These are phyloP conservation scores for Chlamydotis undulata DNA, from an alignment of 2,113 vertebrate species.

Conservation along the genomic window DNA sequence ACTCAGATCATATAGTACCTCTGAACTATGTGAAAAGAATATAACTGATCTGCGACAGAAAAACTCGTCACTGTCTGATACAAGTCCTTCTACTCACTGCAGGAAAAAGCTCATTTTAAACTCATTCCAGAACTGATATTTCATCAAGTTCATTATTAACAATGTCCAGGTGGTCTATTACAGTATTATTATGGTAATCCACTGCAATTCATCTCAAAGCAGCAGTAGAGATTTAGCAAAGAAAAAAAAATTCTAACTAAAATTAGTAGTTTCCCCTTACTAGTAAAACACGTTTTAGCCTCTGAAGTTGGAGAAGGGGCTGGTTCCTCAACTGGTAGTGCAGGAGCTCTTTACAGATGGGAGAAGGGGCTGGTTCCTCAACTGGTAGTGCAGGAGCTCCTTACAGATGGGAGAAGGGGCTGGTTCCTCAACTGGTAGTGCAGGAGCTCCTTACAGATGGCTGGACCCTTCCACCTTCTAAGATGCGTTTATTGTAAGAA, in stretches of 20 bases:
- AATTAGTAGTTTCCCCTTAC: not conserved
- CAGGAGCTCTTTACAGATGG: not conserved
- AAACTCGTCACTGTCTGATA: not conserved
- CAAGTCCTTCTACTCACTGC: not conserved
- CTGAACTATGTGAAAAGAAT: not conserved
- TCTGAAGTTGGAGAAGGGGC: not conserved
- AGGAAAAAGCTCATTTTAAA: not conserved
- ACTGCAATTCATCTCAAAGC: not conserved
- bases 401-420: not conserved
- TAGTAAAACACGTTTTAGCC: not conserved
- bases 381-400: not conserved
- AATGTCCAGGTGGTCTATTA: not conserved
- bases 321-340: rapidly evolving
- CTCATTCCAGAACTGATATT: not conserved
- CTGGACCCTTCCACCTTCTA: not conserved
- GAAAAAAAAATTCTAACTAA: not conserved
- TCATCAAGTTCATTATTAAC: not conserved
- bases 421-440: rapidly evolving
- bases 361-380: not conserved
- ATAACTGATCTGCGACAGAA: not conserved
- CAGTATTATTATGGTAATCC: not conserved
- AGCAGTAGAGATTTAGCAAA: not conserved
- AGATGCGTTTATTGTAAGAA: not conserved
- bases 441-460: not conserved
- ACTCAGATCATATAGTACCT: not conserved